A percentile compares a stretch with the other conserved stretches of the same genome.
phyloP scores from a whole-genome alignment of 35 echinoderm and acorn worm genomes.

The Apostichopus parvimensis region DNA sequence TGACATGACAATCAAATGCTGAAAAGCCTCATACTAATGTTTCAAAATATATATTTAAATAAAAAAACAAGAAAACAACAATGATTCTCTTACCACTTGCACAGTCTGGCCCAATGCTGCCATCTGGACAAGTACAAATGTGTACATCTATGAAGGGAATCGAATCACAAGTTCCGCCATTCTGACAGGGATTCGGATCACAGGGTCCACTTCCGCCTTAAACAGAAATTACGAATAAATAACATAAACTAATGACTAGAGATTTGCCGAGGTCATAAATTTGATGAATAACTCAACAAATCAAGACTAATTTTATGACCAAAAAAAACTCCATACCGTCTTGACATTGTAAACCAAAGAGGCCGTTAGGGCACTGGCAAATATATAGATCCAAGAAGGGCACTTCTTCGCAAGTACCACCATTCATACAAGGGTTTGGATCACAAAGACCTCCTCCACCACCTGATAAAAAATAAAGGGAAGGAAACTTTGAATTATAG shows the following conservation, averaged over 20 bases:
- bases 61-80: too few relatives aligned
- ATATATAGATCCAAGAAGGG: not conserved
- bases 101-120: not conserved
- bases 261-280: too few relatives aligned
- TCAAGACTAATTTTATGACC: too few relatives aligned
- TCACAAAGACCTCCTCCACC: not conserved
- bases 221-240: too few relatives aligned
- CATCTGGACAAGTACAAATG: not conserved
- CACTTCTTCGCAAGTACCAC: not conserved
- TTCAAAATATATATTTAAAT: too few relatives aligned
- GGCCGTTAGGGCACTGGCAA: not conserved
- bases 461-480: not conserved
- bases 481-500: too few relatives aligned
- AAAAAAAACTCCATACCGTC: not conserved
- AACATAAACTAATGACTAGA: too few relatives aligned
- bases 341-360: not conserved
- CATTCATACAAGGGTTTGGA: conserved; percentile 9
- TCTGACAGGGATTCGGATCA: not conserved
- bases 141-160: not conserved
- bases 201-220: not conserved
- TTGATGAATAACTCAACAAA: too few relatives aligned
- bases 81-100: not conserved
- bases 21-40: too few relatives aligned
- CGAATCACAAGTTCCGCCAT: not conserved
- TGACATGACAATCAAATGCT: too few relatives aligned